Base-by-base conservation (phyloP, 2,888 invertebrate species). In the Phortica okadai region DNA sequence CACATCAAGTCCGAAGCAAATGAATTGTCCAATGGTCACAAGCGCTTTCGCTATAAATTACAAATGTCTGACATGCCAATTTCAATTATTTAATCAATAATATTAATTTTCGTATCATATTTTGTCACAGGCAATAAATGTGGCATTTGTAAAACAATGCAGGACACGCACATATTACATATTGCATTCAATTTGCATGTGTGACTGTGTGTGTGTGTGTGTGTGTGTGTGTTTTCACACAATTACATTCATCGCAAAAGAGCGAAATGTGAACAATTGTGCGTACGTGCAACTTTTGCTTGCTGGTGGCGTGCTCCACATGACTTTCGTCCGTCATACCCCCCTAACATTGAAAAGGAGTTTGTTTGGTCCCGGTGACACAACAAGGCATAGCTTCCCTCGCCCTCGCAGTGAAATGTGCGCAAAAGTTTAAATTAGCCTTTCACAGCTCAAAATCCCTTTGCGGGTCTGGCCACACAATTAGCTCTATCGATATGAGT, bases 41-140 rank as follows among this genome's bases (percentile, higher is more conserved):
- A 75, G 33, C 44, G 59, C 21, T 14, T 50, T 44, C 66, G 41
- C 74, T 78, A 88, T 88, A 88, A 89, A 87, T 89, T 84, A 89
- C 86, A 81, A 77, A 79, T 75, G 82, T 81, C 80, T 82, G 86
- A 88, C 89, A 90, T 88, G 90, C 89, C 90, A 89, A 89, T 90
- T 91, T 90, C 91, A 91, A 91, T 91, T 91, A 91, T 90, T 90
- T 90, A 91, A 91, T 91, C 91, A 91, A 91, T 91, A 91, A 90
- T 91, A 91, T 91, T 91, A 91, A 91, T 91, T 91, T 91, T 90
- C 90, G 88, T 90, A 91, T 91, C 90, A 91, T 90, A 91, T 90
- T 91, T 90, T 91, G 91, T 91, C 91, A 90, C 84, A 88, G 89
- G 88, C 91, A 90, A 91, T 91, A 91, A 90, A 90, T 89, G 89